Conservation (phyloP, 2,113 vertebrate species). For the Leptocoma aspasia region DNA sequence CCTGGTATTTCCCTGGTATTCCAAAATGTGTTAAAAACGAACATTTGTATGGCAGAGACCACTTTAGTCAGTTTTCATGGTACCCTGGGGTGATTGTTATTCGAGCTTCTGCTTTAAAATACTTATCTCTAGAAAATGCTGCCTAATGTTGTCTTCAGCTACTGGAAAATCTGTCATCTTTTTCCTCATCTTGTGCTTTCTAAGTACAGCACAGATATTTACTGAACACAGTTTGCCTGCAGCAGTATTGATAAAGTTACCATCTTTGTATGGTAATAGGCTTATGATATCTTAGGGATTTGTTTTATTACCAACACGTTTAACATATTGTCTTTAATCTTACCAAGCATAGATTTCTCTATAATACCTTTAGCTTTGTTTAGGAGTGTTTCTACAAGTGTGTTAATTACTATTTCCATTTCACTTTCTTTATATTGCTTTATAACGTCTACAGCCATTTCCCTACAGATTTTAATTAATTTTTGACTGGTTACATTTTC, state of each 20-base stretch:
- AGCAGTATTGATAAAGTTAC: not conserved
- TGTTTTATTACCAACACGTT: not conserved
- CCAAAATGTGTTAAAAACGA: not conserved
- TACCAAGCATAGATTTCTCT: not conserved
- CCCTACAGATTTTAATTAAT: not conserved
- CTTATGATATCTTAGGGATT: not conserved
- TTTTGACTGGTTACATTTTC: not conserved
- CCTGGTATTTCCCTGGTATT: slow-evolving; percentile 34
- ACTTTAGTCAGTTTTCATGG: not conserved
- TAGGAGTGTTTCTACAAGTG: not conserved
- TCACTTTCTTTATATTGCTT: not conserved
- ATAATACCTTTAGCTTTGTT: not conserved
- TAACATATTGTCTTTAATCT: not conserved
- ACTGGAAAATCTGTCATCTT: not conserved
- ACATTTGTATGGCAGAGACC: not conserved
- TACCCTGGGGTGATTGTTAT: not conserved
- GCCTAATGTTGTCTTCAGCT: not conserved
- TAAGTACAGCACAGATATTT: not conserved
- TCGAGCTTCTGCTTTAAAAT: not conserved
- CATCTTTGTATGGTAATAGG: not conserved
- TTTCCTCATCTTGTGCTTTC: not conserved
- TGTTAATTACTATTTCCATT: not conserved
- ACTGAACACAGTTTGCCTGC: not conserved
- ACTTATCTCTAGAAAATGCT: not conserved
- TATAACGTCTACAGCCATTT: not conserved